Conservation (phyloP, 2,888 invertebrate species). For the Allophyes oxyacanthae region DNA sequence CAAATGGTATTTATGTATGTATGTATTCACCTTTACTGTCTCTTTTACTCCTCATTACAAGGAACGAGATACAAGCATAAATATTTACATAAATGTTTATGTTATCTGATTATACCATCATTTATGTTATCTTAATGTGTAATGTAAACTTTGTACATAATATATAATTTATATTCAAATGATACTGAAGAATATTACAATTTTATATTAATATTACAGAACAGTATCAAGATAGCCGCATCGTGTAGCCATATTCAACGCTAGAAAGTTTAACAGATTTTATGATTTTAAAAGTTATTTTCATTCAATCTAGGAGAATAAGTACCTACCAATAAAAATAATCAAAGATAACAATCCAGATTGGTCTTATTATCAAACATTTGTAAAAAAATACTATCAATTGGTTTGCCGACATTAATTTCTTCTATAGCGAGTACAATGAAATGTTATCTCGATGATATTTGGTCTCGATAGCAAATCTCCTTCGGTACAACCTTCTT, state of each 20-base stretch:
- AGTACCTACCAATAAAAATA: no score
- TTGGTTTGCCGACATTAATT: conserved; percentile 1
- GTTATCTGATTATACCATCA: conserved; percentile 8
- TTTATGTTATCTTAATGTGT: no score
- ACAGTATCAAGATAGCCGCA: no score
- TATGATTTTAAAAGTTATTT: background rate
- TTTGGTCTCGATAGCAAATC: conserved; percentile 4
- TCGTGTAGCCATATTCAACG: no score
- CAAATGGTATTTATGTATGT: conserved; percentile 30
- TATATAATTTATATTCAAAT: no score
- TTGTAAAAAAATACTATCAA: background rate
- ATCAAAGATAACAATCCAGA: background rate
- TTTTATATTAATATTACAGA: no score
- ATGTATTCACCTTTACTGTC: background rate
- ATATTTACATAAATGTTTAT: conserved; percentile 26
- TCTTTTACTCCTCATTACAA: conserved; percentile 8
- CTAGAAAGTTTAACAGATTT: no score
- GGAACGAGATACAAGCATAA: conserved; percentile 13
- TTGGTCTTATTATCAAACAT: background rate
- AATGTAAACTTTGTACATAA: no score
- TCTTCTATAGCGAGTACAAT: no score
- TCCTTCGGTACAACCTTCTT: background rate
- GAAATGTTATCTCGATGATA: background rate
- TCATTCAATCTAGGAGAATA: no score
- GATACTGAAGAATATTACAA: no score